Evolutionary conservation across 2,113 vertebrate genomes (phyloP).

Genomic region (Tetrax tetrax): DNA sequence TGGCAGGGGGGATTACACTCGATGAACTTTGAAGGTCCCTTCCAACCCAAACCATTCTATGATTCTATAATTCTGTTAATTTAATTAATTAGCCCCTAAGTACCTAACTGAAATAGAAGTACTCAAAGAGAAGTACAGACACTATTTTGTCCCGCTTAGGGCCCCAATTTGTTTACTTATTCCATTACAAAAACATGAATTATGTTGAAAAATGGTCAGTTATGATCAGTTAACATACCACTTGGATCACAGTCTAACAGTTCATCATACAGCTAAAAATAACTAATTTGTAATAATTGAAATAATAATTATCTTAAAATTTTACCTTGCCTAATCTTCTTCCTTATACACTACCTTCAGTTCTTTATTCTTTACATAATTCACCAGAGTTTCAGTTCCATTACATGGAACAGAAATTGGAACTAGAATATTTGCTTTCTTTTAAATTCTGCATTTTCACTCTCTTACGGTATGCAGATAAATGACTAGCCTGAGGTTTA

Average conservation of each 20-base stretch:
- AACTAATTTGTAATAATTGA: background rate
- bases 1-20: background rate
- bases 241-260: background rate
- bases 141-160: background rate
- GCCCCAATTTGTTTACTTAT: background rate
- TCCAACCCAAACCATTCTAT: background rate
- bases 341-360: background rate
- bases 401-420: background rate
- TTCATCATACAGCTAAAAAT: background rate
- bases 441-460: background rate
- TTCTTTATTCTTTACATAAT: background rate
- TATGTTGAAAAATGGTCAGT: background rate
- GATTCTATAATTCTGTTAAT: background rate
- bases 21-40: background rate
- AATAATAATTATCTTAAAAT: background rate
- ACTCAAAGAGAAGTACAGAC: background rate
- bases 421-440: background rate
- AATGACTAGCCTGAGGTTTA: background rate
- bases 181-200: background rate
- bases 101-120: background rate
- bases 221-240: background rate
- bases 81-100: background rate
- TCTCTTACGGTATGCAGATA: rapidly evolving
- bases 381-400: background rate
- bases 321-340: background rate